Evolutionary conservation across 2,888 invertebrate genomes (phyloP), one percentile per base, ranked within the genome.

Genomic region (Diabrotica balteata): DNA sequence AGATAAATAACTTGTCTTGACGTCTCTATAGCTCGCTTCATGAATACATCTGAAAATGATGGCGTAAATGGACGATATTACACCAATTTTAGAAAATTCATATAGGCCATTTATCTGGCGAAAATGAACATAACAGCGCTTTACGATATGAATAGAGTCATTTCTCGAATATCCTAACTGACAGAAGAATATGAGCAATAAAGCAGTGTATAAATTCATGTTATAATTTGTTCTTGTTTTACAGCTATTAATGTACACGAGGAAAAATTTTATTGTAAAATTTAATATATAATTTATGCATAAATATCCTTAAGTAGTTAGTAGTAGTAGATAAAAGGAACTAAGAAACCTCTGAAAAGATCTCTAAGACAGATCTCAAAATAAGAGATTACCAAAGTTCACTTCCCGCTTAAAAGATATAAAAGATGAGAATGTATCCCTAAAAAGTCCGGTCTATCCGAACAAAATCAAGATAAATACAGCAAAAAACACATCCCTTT

Each of bases 1-100:
- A 78, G 78, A 79, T 80, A 80, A 80, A 80, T 78, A 79, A 77
- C 77, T 77, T 75, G 71, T 66, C 71, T 67, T 77, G 78, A 75
- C 77, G 75, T 72, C 72, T 76, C 74, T 76, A 77, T 77, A 75
- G 73, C 67, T 69, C 74, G 65, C 67, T 74, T 75, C 72, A 76
- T 78, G 78, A 78, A 77, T 78, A 77, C 76, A 77, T 78, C 77
- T 59, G 57, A 67, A 59, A 66, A 63, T 51, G 63, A 66, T 63
- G 68, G 42, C 68, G 57, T 60, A 53, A 68, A 68, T 64, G 60
- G 68, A 47, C 68, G 68, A 68, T 68, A 68, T 68, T 68, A 68
- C 68, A 64, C 68, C 68, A 64, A 68, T 68, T 68, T 60, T 64
- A 58, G 51, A 68, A 64, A 68, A 68, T 68, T 61, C 61, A 68